Evolutionary conservation across 1,140 invertebrate species (phyloP), one percentile per base, ranked within the genome.

Genomic region (Agrypnia vestita): DNA sequence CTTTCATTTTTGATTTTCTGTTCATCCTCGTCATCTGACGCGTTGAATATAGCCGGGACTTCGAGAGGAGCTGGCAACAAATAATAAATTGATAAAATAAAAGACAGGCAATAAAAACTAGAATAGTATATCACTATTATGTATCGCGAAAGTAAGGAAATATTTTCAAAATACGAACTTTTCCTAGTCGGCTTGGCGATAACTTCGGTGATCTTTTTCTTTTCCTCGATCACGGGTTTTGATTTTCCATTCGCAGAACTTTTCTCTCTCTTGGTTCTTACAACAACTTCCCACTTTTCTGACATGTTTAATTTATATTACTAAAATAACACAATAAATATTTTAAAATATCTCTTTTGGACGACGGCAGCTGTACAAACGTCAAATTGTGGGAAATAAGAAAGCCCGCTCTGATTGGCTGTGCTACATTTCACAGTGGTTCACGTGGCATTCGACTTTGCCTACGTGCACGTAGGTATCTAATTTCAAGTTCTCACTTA

Each of bases 231-330:
- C 83, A 90, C 90, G 73, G 89, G 89, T 76, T 92, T 89, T 84
- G 93, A 91, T 84, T 90, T 89, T n/a, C 87, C 88, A 85, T 89
- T 91, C 83, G 93, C 93, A 56, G 93, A 91, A 44, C 21, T 25
- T 82, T 94, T 94, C 82, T 94, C 67, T 81, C 94, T 94, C 82
- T 94, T 93, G 74, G 89, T 93, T 85, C 93, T 94, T 53, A 91
- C 91, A 78, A 95, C 94, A 84, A 94, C 91, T 93, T 95, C 94
- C 94, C 94, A 95, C 85, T 94, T 92, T 80, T 92, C 92, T 47
- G 91, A 92, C 93, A 94, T 94, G 49, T 55, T 19, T 51, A 71
- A 51, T 43, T 77, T 69, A 21, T 21, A 46, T 56, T 76, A 47
- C 13, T 19, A 49, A 49, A 62, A 76, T 61, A 62, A 64, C 21